Conservation (phyloP, 1,140 invertebrate species). For the Anastatus disparis region DNA sequence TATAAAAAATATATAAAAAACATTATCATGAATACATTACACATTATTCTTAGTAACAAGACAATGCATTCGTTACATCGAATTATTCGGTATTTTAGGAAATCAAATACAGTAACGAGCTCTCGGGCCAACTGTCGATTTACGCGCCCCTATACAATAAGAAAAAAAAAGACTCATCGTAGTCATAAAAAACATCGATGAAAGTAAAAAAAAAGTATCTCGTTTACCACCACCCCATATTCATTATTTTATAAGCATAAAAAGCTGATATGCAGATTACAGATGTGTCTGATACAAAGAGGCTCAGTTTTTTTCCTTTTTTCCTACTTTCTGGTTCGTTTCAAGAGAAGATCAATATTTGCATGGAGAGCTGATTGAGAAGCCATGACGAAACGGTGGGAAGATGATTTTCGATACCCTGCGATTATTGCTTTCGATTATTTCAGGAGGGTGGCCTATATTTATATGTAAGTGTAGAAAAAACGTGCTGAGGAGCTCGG, state of each 20-base stretch:
- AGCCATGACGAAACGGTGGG: constrained; percentile 57
- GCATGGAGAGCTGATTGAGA: constrained; percentile 56
- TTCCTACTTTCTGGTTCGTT: constrained; percentile 47
- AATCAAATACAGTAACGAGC: constrained; percentile 49
- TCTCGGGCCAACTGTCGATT: constrained; percentile 55
- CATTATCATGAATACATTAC: background rate
- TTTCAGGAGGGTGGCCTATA: constrained; percentile 35
- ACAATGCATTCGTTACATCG: background rate
- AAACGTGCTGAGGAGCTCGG: background rate
- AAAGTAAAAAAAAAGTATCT: constrained; percentile 40
- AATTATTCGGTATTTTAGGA: constrained; percentile 56
- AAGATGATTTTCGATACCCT: constrained; percentile 42
- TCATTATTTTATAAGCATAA: no score
- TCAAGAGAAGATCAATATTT: constrained; percentile 58
- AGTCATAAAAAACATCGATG: constrained; percentile 25
- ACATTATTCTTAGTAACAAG: constrained; percentile 29
- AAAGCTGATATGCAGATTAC: constrained; percentile 48
- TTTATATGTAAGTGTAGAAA: background rate
- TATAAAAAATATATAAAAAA: background rate
- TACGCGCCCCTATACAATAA: no score
- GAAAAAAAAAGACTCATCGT: background rate
- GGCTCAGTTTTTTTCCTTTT: constrained; percentile 19
- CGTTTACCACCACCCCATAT: constrained; percentile 23
- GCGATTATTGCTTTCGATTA: constrained; percentile 45
- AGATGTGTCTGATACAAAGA: constrained; percentile 48